Evolutionary conservation across 2,797 vertebrate genomes (phyloP).

Genomic region (Diglossa cyanea): DNA sequence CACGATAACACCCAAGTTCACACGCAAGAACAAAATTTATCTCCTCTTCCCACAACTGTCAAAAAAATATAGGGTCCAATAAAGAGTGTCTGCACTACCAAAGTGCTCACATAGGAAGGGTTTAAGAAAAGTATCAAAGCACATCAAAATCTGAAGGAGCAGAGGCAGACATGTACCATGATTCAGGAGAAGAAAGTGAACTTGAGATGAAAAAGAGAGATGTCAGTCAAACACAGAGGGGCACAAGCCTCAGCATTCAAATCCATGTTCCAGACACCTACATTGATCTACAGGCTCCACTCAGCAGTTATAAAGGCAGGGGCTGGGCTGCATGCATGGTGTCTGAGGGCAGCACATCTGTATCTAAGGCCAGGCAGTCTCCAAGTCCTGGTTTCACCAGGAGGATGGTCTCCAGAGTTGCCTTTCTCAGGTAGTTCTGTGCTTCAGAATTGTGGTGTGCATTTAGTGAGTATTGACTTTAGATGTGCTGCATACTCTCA

Average conservation of each 20-base stretch:
- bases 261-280: neutral
- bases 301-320: neutral
- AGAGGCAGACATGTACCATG: neutral
- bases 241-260: neutral
- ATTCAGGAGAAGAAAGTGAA: neutral
- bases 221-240: neutral
- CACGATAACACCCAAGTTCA: neutral
- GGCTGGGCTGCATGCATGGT: accelerated
- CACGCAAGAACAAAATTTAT: constrained; percentile 9
- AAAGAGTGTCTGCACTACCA: neutral
- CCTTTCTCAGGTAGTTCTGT: neutral
- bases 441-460: neutral
- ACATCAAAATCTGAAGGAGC: neutral
- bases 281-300: neutral
- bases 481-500: neutral
- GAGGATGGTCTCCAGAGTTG: accelerated
- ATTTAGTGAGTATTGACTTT: neutral
- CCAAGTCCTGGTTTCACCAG: neutral
- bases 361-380: neutral
- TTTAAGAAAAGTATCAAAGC: neutral
- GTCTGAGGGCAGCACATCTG: neutral
- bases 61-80: neutral
- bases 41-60: neutral
- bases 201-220: neutral
- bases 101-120: neutral